phyloP scores from a whole-genome alignment of 2,888 invertebrate species.

The Protodeltote pygarga region DNA sequence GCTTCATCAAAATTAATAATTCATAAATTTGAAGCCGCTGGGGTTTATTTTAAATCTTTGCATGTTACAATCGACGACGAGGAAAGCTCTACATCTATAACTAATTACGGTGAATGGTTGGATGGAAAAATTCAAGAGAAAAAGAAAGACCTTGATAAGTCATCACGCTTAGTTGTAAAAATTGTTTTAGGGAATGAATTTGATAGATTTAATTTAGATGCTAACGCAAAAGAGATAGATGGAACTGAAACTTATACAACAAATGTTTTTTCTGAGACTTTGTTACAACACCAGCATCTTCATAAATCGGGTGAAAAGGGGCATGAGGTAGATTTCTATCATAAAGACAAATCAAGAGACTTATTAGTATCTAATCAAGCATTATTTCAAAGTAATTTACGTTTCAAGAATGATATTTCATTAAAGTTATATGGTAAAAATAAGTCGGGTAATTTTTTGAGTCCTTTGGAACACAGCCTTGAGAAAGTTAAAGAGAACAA shows the following conservation, averaged over 20 bases:
- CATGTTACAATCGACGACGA: slow-evolving; percentile 68
- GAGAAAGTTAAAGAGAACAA: slow-evolving; percentile 82
- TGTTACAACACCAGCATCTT: slow-evolving; percentile 16
- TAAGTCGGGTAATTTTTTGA: slow-evolving; percentile 44
- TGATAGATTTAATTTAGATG: slow-evolving; percentile 69
- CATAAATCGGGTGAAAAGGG: slow-evolving; percentile 19
- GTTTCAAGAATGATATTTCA: slow-evolving; percentile 18
- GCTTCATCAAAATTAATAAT: slow-evolving; percentile 74
- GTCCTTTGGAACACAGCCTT: slow-evolving; percentile 76
- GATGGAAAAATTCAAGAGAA: slow-evolving; percentile 64
- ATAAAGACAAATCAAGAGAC: slow-evolving; percentile 24
- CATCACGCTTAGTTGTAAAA: slow-evolving; percentile 76
- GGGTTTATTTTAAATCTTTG: slow-evolving; percentile 70
- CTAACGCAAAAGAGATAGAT: slow-evolving; percentile 66
- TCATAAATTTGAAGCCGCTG: slow-evolving; percentile 74
- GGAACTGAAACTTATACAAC: slow-evolving; percentile 38
- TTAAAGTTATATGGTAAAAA: slow-evolving; percentile 28
- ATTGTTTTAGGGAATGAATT: slow-evolving; percentile 67
- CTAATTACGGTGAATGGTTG: slow-evolving; percentile 72
- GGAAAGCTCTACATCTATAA: slow-evolving; percentile 51
- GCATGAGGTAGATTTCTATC: slow-evolving; percentile 14
- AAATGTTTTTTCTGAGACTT: slow-evolving; percentile 25
- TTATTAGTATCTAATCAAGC: slow-evolving; percentile 17
- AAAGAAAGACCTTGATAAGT: slow-evolving; percentile 64
- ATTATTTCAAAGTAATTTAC: slow-evolving; percentile 24